Base-by-base conservation (phyloP, 2,113 vertebrate genomes). In the Climacteris rufus region DNA sequence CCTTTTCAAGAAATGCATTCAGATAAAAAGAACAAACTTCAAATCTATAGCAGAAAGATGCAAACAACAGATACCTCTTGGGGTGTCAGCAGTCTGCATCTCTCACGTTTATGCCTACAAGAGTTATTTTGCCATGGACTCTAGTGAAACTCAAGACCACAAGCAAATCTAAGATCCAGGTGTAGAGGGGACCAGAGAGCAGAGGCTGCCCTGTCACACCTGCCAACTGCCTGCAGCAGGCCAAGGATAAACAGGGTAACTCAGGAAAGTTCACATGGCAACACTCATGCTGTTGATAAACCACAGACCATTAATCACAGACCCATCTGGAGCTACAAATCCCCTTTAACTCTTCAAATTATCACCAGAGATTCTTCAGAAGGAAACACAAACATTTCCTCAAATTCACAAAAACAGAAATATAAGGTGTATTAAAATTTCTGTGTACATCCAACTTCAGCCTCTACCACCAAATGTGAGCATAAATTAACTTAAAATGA, bases 401-500 rank as follows among this genome's bases (percentile, higher is more conserved):
- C 64, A 54, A 66, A 84, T 52, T 40, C 30, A 61, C 31, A 87
- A 63, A 82, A 79, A 10, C 7, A 5, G 27, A 52, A 72, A 45
- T 40, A 35, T 9, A 79, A 81, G 3, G 8, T 16, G 6, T 64
- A 78, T 44, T 56, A 53, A 85, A 68, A 53, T 12, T 25, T 69
- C 39, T 69, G 40, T 22, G 23, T 37, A 52, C 19, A 56, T 45
- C 40, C 37, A 80, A 53, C 8, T 42, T 50, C 15, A 86, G 71
- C 53, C 40, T 56, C 37, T 33, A 60, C 11, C 25, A 76, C 37
- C 59, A 94, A 85, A 88, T 0, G 0, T 6, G 24, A 90, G 53
- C 40, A 31, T 77, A 83, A 93, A 90, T 94, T 76, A 90, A 80
- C 63, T 44, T 85, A 40, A 93, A 94, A 87, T 57, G 3, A 94